A percentile compares a stretch with the other conserved stretches of the same genome.
Conservation (phyloP, 2,113 vertebrate genomes). For the Kryptolebias marmoratus region DNA sequence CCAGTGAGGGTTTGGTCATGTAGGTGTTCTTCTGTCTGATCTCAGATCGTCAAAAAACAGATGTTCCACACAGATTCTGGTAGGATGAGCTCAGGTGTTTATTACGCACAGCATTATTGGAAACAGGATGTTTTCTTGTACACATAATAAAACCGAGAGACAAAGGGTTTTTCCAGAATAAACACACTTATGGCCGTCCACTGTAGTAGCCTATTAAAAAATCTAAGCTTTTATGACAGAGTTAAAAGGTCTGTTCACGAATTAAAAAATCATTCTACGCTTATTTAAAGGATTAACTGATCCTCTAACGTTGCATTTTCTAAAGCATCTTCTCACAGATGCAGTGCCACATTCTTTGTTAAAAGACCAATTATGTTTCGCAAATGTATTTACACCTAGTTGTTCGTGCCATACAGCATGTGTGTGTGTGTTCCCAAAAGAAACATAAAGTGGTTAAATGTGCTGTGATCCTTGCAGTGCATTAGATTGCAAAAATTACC, state of each 20-base stretch:
- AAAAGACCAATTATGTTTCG: not conserved
- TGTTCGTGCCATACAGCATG: not conserved
- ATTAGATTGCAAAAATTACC: slow-evolving; percentile 46
- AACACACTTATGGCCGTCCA: slow-evolving; percentile 5
- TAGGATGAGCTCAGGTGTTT: slow-evolving; percentile 59
- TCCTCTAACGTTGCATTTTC: not conserved
- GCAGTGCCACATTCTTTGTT: not conserved
- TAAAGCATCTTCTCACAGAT: not conserved
- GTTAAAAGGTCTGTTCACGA: slow-evolving; percentile 16
- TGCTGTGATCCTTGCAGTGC: slow-evolving; percentile 45
- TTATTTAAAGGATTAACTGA: not conserved
- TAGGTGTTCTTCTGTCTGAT: slow-evolving; percentile 42
- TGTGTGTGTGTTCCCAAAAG: slow-evolving; percentile 22
- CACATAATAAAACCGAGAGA: slow-evolving; percentile 1
- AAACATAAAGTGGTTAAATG: slow-evolving; percentile 42
- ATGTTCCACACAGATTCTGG: slow-evolving; percentile 38
- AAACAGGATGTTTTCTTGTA: slow-evolving; percentile 43
- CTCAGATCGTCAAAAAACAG: slow-evolving; percentile 44
- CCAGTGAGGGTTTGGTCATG: slow-evolving; percentile 30
- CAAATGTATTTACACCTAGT: not conserved
- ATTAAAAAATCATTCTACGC: not conserved
- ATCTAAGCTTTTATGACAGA: not conserved
- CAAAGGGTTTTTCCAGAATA: not conserved
- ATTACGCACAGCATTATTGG: slow-evolving; percentile 29
- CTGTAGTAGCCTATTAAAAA: not conserved